Evolutionary conservation across 2,113 vertebrate genomes (phyloP).

Genomic region (Calonectris borealis): DNA sequence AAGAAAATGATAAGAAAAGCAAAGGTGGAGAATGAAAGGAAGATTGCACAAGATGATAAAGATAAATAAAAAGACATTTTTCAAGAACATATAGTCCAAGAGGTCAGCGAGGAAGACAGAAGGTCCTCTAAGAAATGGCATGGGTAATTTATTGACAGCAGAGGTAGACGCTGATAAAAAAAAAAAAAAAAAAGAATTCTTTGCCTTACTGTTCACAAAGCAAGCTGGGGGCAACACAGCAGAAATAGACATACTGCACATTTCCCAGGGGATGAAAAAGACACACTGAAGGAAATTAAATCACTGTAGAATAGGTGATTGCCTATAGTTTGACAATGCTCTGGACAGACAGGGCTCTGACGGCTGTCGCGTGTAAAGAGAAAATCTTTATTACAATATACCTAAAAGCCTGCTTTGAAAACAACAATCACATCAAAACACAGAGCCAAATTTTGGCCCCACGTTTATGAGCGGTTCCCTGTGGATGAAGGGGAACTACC

Average conservation of each 20-base stretch:
- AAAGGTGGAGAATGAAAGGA: conserved; percentile 65
- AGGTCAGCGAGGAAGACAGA: conserved; percentile 59
- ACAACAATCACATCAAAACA: neutral
- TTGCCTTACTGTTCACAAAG: conserved; percentile 55
- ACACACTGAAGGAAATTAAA: conserved; percentile 65
- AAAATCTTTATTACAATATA: conserved; percentile 43
- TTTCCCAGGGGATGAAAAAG: conserved; percentile 63
- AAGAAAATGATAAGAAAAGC: conserved; percentile 58
- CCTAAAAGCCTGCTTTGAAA: neutral
- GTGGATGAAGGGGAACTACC: neutral
- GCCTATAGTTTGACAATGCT: conserved; percentile 45
- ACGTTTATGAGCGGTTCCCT: rapidly evolving
- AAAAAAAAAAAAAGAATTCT: neutral
- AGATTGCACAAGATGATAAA: conserved; percentile 59
- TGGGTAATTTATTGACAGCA: conserved; percentile 66
- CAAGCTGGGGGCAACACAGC: conserved; percentile 44
- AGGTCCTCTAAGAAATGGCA: conserved; percentile 60
- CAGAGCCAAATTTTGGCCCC: neutral
- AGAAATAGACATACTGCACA: conserved; percentile 48
- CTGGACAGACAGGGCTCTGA: conserved; percentile 25
- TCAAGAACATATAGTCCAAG: conserved; percentile 58
- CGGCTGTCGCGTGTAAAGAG: neutral
- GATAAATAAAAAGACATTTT: conserved; percentile 69
- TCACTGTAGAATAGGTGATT: conserved; percentile 62
- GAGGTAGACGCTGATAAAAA: conserved; percentile 58